These are phyloP conservation scores for Lerista edwardsae DNA, from an alignment of 2,797 vertebrate species.

Conservation along the genomic window DNA sequence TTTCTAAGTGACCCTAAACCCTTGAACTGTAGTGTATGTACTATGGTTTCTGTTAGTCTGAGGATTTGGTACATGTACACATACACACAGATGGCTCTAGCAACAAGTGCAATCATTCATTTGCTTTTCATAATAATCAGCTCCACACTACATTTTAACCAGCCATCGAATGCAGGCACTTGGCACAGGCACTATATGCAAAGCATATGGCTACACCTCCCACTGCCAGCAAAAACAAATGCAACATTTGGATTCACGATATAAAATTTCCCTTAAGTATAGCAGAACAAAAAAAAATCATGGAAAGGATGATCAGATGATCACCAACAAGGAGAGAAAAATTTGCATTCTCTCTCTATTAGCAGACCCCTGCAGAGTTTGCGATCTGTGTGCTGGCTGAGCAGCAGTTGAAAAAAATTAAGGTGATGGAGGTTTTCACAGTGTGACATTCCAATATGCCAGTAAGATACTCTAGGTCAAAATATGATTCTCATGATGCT, in stretches of 20 bases:
- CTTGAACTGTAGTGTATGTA: too few species aligned
- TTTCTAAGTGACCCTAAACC: too few species aligned
- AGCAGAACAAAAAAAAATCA: slow-evolving; percentile 21
- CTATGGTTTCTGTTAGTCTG: slow-evolving; percentile 28
- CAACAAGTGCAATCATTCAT: slow-evolving; percentile 68
- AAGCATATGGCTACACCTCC: slow-evolving; percentile 70
- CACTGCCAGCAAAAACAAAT: slow-evolving; percentile 72
- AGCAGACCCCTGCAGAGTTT: slow-evolving; percentile 45
- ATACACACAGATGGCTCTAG: slow-evolving; percentile 62
- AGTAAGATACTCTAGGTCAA: slow-evolving; percentile 50
- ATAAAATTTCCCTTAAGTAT: slow-evolving; percentile 43
- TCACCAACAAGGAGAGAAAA: slow-evolving; percentile 57
- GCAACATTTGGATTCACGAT: slow-evolving; percentile 52
- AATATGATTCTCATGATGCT: not conserved
- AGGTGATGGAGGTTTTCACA: slow-evolving; percentile 45
- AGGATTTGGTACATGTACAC: slow-evolving; percentile 31
- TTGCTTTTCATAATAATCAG: slow-evolving; percentile 69
- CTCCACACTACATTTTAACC: slow-evolving; percentile 72
- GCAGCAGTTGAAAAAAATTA: slow-evolving; percentile 29
- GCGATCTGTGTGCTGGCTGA: slow-evolving; percentile 49
- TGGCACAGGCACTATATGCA: slow-evolving; percentile 63
- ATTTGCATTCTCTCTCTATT: slow-evolving; percentile 27
- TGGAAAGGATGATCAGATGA: slow-evolving; percentile 40
- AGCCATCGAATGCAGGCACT: slow-evolving; percentile 65
- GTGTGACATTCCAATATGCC: slow-evolving; percentile 30